Conservation (phyloP, 2,888 invertebrate species). For the Lymantria dispar region DNA sequence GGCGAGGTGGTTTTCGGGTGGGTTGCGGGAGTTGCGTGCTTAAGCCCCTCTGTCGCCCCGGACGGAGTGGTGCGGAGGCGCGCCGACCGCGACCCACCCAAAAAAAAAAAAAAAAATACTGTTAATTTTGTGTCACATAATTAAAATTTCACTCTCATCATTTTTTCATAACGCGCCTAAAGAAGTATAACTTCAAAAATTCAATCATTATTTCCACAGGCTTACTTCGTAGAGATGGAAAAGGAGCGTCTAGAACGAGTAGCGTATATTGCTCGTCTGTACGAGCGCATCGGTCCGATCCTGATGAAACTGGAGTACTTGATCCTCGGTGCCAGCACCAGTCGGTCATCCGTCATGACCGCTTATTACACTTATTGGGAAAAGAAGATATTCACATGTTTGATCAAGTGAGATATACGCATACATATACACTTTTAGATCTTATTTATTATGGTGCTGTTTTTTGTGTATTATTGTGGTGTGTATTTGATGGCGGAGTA, state of each 20-base stretch:
- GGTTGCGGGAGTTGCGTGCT: too few relatives aligned
- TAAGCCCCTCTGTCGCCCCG: too few relatives aligned
- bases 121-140: too few relatives aligned
- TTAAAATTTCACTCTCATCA: too few relatives aligned
- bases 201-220: constrained; percentile 51
- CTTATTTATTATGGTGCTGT: too few relatives aligned
- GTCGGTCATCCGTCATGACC: constrained; percentile 87
- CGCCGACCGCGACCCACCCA: too few relatives aligned
- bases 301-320: constrained; percentile 93
- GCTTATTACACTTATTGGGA: constrained; percentile 93
- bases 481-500: too few relatives aligned
- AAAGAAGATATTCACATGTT: constrained; percentile 85
- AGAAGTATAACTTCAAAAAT: neutral
- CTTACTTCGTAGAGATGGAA: constrained; percentile 88
- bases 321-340: constrained; percentile 90
- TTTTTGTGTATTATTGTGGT: too few relatives aligned
- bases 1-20: too few relatives aligned
- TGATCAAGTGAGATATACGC: constrained; percentile 50
- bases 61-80: too few relatives aligned
- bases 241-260: constrained; percentile 86
- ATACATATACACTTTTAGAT: neutral
- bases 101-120: too few relatives aligned
- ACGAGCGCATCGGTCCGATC: constrained; percentile 90
- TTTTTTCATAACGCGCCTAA: too few relatives aligned
- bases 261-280: constrained; percentile 86